Evolutionary conservation across 2,113 vertebrate species (phyloP).

Genomic region (Campylorhamphus procurvoides): DNA sequence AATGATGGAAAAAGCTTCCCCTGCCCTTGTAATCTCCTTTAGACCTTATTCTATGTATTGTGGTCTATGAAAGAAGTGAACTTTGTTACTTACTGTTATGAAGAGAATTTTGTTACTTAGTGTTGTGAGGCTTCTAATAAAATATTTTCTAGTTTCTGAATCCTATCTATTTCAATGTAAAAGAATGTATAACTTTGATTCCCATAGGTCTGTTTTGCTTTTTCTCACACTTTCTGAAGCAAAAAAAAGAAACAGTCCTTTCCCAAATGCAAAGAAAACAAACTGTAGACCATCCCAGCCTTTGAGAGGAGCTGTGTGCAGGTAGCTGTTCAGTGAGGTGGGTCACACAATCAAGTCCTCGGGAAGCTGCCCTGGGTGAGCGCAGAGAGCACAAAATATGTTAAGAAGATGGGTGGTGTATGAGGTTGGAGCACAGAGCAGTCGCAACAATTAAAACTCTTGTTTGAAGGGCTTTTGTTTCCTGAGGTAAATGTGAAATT

Average conservation of each 20-base stretch:
- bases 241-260: neutral
- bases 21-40: neutral
- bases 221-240: neutral
- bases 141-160: neutral
- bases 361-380: neutral
- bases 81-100: neutral
- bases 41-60: neutral
- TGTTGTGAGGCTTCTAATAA: neutral
- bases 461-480: neutral
- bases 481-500: neutral
- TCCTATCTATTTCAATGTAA: neutral
- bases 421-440: neutral
- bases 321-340: neutral
- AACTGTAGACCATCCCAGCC: neutral
- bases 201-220: neutral
- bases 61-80: neutral
- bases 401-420: neutral
- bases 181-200: neutral
- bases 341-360: neutral
- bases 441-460: neutral
- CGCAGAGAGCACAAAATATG: neutral
- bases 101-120: neutral
- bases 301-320: neutral
- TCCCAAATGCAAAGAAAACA: neutral
- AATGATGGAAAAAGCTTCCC: neutral